A percentile compares a stretch with the other conserved stretches of the same genome.
These are phyloP conservation scores for Tachyglossus aculeatus DNA, from an alignment of 2,797 vertebrate genomes.

Conservation along the genomic window DNA sequence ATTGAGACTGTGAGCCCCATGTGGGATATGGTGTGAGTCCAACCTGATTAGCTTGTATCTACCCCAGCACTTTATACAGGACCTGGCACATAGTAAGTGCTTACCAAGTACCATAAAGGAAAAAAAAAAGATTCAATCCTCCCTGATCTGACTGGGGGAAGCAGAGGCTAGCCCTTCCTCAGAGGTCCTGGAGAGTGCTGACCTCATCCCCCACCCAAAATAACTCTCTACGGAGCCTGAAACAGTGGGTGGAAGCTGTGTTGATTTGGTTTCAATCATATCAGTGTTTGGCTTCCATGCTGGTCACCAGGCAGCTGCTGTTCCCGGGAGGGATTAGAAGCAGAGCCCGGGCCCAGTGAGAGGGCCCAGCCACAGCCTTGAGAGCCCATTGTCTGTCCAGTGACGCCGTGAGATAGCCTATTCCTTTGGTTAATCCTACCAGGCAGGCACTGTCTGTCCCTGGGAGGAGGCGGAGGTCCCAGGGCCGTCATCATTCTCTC, in stretches of 20 bases:
- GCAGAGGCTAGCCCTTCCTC: no score
- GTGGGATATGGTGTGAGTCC: no score
- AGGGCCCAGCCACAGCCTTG: constrained; percentile 61
- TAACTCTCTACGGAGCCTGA: not conserved
- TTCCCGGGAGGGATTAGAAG: constrained; percentile 55
- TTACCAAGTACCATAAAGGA: no score
- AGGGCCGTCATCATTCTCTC: no score
- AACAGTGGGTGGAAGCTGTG: constrained; percentile 52
- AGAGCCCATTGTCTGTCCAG: constrained; percentile 55
- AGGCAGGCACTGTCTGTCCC: constrained; percentile 26
- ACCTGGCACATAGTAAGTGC: no score
- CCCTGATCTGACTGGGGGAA: not conserved
- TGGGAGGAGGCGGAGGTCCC: no score
- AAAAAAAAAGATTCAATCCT: not conserved
- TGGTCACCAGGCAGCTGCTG: constrained; percentile 50
- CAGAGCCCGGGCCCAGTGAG: constrained; percentile 37
- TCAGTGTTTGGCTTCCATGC: constrained; percentile 33
- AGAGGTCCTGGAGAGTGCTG: not conserved
- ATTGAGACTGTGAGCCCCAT: not conserved
- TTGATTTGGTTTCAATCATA: constrained; percentile 7
- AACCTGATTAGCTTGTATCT: no score
- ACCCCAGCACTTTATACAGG: no score
- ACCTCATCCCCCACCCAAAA: not conserved
- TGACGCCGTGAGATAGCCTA: constrained; percentile 27
- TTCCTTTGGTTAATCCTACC: constrained; percentile 32